Percentiles rank a stretch among this genome's conserved stretches.
Conservation (phyloP, 2,797 vertebrate genomes). For the Rhinophrynus dorsalis region DNA sequence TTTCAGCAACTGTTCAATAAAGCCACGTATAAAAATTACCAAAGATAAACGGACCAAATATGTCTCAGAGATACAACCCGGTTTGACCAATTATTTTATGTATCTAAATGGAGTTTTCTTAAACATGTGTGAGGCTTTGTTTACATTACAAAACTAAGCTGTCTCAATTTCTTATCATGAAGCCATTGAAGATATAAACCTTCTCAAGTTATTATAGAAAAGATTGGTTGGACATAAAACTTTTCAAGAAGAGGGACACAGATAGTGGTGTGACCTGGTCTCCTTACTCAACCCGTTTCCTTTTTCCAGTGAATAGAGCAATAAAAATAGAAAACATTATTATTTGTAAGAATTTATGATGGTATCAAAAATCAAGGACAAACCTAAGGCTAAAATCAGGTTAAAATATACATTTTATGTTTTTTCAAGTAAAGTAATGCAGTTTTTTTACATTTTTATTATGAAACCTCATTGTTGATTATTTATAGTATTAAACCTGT, state of each 20-base stretch:
- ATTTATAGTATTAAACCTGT: too few species aligned
- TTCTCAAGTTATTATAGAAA: not conserved
- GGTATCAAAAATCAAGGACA: not conserved
- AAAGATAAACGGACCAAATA: too few species aligned
- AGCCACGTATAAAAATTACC: too few species aligned
- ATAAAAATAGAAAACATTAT: constrained; percentile 20
- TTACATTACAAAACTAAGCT: not conserved
- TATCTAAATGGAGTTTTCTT: too few species aligned
- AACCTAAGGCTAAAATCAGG: not conserved
- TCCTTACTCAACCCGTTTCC: constrained; percentile 7
- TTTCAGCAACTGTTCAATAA: too few species aligned
- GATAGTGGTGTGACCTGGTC: not conserved
- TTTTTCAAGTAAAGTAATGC: too few species aligned
- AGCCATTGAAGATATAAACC: not conserved
- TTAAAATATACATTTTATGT: not conserved
- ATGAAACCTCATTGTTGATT: too few species aligned
- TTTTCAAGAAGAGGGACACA: constrained; percentile 3
- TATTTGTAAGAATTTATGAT: constrained; percentile 25
- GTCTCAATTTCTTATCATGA: not conserved
- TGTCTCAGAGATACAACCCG: too few species aligned
- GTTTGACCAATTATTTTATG: too few species aligned
- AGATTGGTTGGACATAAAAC: not conserved
- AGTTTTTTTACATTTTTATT: too few species aligned
- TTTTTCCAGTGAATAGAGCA: not conserved
- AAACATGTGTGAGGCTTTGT: not conserved